These are phyloP conservation scores for Eupelmus urozonus DNA, from an alignment of 2,888 invertebrate genomes.

Conservation along the genomic window DNA sequence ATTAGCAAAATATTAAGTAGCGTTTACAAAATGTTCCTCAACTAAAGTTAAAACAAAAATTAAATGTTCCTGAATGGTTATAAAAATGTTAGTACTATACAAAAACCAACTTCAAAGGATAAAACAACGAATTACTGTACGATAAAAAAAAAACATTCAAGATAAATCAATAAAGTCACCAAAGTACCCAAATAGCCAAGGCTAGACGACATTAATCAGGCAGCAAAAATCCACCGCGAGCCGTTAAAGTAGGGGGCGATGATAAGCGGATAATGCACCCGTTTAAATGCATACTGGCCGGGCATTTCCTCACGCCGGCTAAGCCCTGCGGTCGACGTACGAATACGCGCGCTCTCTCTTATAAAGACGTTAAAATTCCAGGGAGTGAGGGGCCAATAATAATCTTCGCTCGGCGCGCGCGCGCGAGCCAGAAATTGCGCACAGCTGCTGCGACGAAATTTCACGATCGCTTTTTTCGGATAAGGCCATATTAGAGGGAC, in stretches of 20 bases:
- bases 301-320: slow-evolving; percentile 66
- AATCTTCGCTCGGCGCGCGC: slow-evolving; percentile 61
- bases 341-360: slow-evolving; percentile 60
- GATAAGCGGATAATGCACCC: slow-evolving; percentile 69
- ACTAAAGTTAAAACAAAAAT: no score
- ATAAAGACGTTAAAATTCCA: slow-evolving; percentile 68
- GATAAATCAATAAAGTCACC: slow-evolving; percentile 41
- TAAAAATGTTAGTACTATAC: no score
- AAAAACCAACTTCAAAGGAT: no score
- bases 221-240: not conserved
- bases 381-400: slow-evolving; percentile 46
- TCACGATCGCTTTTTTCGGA: slow-evolving; percentile 18
- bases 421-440: no score
- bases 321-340: slow-evolving; percentile 56
- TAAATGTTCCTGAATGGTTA: no score
- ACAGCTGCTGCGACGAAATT: slow-evolving; percentile 56
- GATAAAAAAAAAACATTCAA: not conserved
- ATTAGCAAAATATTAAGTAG: no score
- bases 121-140: no score
- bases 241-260: not conserved
- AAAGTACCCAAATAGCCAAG: not conserved
- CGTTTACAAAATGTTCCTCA: no score
- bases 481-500: not conserved
- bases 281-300: slow-evolving; percentile 76
- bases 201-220: slow-evolving; percentile 5